Evolutionary conservation across 2,113 vertebrate species (phyloP).

Genomic region (Galemys pyrenaicus): DNA sequence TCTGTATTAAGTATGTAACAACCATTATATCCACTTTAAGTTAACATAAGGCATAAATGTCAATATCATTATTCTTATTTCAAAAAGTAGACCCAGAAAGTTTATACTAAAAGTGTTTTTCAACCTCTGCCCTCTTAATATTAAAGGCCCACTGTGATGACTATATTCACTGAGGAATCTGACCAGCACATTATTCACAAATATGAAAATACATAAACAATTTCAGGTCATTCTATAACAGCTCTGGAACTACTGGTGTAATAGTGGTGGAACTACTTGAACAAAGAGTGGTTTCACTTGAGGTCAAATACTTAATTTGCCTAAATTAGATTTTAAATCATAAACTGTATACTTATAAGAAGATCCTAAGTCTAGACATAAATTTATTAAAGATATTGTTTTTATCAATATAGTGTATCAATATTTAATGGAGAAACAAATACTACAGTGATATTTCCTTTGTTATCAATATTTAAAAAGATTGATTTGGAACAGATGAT

Average conservation of each 20-base stretch:
- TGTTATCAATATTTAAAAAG: background rate
- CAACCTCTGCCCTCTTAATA: background rate
- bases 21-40: background rate
- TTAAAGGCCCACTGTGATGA: background rate
- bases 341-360: background rate
- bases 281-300: background rate
- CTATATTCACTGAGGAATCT: background rate
- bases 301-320: background rate
- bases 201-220: background rate
- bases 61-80: background rate
- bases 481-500: background rate
- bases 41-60: background rate
- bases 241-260: background rate
- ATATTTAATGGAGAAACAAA: conserved; percentile 40
- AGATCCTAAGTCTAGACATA: background rate
- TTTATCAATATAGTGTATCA: background rate
- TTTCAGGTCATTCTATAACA: background rate
- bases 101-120: background rate
- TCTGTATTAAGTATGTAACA: background rate
- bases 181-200: background rate
- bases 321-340: conserved; percentile 17
- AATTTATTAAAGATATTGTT: background rate
- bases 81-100: background rate
- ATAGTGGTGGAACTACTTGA: background rate
- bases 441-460: background rate